Percentiles rank a stretch among this genome's conserved stretches.
phyloP scores from a whole-genome alignment of 2,888 invertebrate genomes.

The Calameuta pallipes region DNA sequence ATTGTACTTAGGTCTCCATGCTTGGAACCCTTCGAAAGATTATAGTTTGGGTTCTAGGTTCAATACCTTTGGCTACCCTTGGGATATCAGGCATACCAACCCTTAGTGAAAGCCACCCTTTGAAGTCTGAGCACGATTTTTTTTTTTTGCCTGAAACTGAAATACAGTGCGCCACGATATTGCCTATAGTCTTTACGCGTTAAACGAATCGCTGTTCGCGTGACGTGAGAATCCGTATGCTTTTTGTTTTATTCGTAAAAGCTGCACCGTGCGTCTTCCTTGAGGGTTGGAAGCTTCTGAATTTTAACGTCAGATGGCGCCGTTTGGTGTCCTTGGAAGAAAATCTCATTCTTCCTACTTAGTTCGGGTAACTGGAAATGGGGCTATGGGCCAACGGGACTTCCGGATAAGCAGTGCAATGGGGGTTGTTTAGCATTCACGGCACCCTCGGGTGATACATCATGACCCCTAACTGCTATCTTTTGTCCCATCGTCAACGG shows the following conservation, averaged over 20 bases:
- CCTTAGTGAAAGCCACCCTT: not conserved
- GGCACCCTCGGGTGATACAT: conserved; percentile 13
- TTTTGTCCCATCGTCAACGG: conserved; percentile 14
- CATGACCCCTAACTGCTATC: conserved; percentile 12
- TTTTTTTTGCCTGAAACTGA: not conserved
- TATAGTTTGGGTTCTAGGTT: not conserved
- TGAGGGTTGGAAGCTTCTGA: not conserved
- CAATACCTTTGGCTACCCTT: not conserved
- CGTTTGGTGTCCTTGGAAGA: not conserved
- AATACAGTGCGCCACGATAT: conserved; percentile 1
- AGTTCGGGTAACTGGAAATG: conserved; percentile 1
- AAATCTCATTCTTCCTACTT: not conserved
- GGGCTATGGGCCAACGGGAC: not conserved
- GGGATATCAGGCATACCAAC: not conserved
- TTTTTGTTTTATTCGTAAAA: not conserved
- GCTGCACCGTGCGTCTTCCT: not conserved
- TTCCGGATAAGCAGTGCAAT: conserved; percentile 1
- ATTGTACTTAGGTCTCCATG: not conserved
- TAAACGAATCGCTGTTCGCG: conserved; percentile 3
- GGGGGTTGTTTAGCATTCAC: conserved; percentile 14
- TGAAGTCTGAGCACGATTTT: conserved; percentile 8
- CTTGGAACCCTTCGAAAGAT: not conserved
- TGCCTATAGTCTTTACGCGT: conserved; percentile 1
- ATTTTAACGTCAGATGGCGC: not conserved
- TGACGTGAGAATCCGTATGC: not conserved